phyloP scores from a whole-genome alignment of 2,888 invertebrate genomes.

The Isoperla grammatica region DNA sequence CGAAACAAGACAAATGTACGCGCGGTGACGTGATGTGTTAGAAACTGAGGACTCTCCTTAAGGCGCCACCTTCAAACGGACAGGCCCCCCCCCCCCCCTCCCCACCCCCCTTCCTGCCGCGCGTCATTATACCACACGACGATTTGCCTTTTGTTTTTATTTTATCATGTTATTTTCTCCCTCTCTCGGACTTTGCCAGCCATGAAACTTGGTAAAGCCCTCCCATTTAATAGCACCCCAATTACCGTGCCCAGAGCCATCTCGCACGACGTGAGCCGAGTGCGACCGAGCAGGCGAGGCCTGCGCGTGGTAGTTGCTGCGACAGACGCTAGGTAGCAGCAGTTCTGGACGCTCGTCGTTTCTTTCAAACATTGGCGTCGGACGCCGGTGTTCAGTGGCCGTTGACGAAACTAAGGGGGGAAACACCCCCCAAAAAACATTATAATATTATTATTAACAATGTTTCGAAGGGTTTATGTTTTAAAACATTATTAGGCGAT shows the following conservation, averaged over 20 bases:
- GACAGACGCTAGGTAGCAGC: neutral
- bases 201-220: constrained; percentile 44
- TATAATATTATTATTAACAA: too few relatives aligned
- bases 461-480: too few relatives aligned
- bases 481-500: too few relatives aligned
- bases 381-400: too few relatives aligned
- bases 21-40: constrained; percentile 23
- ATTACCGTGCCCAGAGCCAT: constrained; percentile 27
- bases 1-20: neutral
- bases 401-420: too few relatives aligned
- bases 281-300: neutral
- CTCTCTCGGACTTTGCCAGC: constrained; percentile 37
- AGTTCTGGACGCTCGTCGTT: neutral
- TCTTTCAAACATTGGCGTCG: too few relatives aligned
- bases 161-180: constrained; percentile 27
- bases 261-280: constrained; percentile 13
- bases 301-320: neutral
- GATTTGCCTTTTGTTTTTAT: constrained; percentile 26
- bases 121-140: constrained; percentile 26
- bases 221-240: constrained; percentile 46
- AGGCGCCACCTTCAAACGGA: constrained; percentile 17
- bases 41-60: constrained; percentile 23
- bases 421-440: too few relatives aligned
- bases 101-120: constrained; percentile 29
- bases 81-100: constrained; percentile 25